These are phyloP conservation scores for Zeus faber DNA, from an alignment of 2,113 vertebrate species.

Conservation along the genomic window DNA sequence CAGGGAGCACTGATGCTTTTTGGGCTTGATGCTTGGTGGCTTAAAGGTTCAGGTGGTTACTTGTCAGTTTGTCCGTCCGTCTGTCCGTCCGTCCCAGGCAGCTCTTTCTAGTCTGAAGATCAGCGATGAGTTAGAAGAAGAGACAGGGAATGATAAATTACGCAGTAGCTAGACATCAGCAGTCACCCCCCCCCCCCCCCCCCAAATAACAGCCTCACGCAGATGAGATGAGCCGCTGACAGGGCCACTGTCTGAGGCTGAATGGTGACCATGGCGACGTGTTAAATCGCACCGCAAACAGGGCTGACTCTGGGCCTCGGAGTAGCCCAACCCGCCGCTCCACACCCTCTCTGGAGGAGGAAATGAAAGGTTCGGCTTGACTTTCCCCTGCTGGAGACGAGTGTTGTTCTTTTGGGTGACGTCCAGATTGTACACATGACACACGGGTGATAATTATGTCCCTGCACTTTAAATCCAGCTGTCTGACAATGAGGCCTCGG, in stretches of 20 bases:
- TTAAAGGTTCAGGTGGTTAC: too few species aligned
- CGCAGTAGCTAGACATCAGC: neutral
- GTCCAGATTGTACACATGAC: constrained; percentile 40
- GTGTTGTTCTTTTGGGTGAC: constrained; percentile 40
- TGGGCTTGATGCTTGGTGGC: too few species aligned
- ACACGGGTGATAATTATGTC: constrained; percentile 31
- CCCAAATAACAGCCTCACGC: constrained; percentile 10
- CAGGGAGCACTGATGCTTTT: too few species aligned
- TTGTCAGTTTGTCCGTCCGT: too few species aligned
- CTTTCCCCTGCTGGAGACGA: constrained; percentile 26
- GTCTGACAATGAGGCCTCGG: constrained; percentile 3
- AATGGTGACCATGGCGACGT: constrained; percentile 27
- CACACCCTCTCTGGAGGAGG: constrained; percentile 34
- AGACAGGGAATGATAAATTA: neutral
- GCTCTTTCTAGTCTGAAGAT: neutral
- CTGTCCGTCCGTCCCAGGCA: neutral
- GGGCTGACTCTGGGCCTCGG: constrained; percentile 24
- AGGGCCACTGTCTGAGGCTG: constrained; percentile 11
- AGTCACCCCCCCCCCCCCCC: neutral
- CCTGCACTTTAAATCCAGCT: neutral
- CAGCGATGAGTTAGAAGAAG: constrained; percentile 5
- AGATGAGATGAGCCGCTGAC: constrained; percentile 36
- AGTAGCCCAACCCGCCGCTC: constrained; percentile 23
- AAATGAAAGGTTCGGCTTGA: constrained; percentile 44
- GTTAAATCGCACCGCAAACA: constrained; percentile 29